Evolutionary conservation across 2,888 invertebrate genomes (phyloP).

Genomic region (Andrena chrysosceles): DNA sequence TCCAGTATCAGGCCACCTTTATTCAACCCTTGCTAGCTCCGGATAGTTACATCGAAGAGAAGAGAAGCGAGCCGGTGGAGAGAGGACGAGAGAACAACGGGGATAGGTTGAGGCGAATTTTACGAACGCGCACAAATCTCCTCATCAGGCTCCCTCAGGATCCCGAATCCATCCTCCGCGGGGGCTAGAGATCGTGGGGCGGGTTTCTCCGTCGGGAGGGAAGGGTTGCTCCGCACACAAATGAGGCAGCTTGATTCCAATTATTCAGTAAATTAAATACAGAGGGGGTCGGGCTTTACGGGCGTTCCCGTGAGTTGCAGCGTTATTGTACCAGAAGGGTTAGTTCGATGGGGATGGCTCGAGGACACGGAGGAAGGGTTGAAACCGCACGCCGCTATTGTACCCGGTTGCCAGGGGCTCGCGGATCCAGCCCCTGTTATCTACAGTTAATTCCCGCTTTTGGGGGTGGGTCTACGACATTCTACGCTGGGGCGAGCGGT

Average conservation of each 20-base stretch:
- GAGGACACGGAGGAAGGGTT: conserved; percentile 72
- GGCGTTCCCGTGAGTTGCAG: conserved; percentile 70
- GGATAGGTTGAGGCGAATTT: conserved; percentile 76
- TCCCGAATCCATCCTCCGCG: conserved; percentile 59
- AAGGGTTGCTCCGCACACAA: conserved; percentile 76
- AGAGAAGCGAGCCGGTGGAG: not conserved
- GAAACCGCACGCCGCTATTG: conserved; percentile 71
- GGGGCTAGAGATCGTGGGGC: conserved; percentile 75
- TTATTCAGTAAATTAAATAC: conserved; percentile 85
- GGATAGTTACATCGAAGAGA: conserved; percentile 37
- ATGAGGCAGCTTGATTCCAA: conserved; percentile 85
- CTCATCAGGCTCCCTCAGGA: conserved; percentile 83
- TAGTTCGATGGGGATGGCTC: conserved; percentile 59
- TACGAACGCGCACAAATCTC: conserved; percentile 84
- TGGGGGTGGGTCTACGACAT: conserved; percentile 9
- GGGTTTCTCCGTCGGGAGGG: conserved; percentile 62
- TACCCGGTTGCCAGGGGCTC: conserved; percentile 62
- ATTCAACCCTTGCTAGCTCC: conserved; percentile 73
- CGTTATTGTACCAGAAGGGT: conserved; percentile 76
- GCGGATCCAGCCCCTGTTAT: conserved; percentile 69
- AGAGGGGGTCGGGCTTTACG: conserved; percentile 76
- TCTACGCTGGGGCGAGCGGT: not conserved
- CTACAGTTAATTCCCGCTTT: conserved; percentile 71
- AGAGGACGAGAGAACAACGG: conserved; percentile 34
- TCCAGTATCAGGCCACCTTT: conserved; percentile 82